Conservation (phyloP, 2,797 vertebrate genomes). For the Chromis chromis region DNA sequence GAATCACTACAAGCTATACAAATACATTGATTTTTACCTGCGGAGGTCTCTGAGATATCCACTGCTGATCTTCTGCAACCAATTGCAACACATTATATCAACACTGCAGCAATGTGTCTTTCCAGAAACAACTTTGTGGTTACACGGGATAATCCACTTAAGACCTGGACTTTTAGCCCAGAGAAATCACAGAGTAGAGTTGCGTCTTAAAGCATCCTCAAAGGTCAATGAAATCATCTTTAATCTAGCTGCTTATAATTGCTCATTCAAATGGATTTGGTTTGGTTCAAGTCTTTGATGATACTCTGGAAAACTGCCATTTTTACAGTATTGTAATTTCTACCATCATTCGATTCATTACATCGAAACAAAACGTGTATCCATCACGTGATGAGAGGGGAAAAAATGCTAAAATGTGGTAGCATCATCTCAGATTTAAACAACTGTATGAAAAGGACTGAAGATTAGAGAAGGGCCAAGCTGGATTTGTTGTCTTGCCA, state of each 20-base stretch:
- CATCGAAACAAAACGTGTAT: slow-evolving; percentile 17
- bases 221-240: slow-evolving; percentile 19
- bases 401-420: slow-evolving; percentile 34
- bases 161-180: neutral
- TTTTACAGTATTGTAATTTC: slow-evolving; percentile 11
- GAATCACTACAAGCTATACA: slow-evolving; percentile 7
- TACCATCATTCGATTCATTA: slow-evolving; percentile 28
- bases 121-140: slow-evolving; percentile 2
- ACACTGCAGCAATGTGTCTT: neutral
- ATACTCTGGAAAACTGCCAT: slow-evolving; percentile 3
- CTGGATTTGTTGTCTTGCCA: slow-evolving; percentile 66
- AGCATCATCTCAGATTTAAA: slow-evolving; percentile 42
- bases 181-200: neutral
- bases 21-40: neutral
- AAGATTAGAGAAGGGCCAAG: slow-evolving; percentile 60
- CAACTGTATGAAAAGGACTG: slow-evolving; percentile 49
- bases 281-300: slow-evolving; percentile 23
- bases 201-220: slow-evolving; percentile 14
- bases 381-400: slow-evolving; percentile 1
- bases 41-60: neutral
- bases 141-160: neutral
- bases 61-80: neutral
- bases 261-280: slow-evolving; percentile 12
- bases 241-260: neutral
- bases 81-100: neutral